Percentiles rank a stretch among this genome's conserved stretches.
Evolutionary conservation across 1,140 invertebrate genomes (phyloP).

Genomic region (Ptiloglossa arizonensis): DNA sequence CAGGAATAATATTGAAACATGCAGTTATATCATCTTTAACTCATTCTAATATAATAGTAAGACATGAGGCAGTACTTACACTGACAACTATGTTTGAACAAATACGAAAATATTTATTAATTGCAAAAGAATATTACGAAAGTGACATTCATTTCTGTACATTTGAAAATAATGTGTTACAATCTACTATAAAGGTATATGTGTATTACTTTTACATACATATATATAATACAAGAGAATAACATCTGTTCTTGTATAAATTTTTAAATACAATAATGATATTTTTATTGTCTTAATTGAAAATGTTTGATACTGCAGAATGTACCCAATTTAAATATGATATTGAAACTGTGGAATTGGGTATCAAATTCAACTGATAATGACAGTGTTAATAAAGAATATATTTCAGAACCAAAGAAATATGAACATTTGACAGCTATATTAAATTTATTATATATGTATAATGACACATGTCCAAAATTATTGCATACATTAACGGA

Average conservation of each 20-base stretch:
- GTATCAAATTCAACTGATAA: slow-evolving; percentile 54
- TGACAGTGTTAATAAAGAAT: slow-evolving; percentile 65
- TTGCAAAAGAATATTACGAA: slow-evolving; percentile 49
- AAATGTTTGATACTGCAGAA: slow-evolving; percentile 72
- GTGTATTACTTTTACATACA: not conserved
- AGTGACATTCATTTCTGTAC: slow-evolving; percentile 43
- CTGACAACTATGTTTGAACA: slow-evolving; percentile 71
- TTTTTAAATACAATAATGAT: not conserved
- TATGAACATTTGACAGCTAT: slow-evolving; percentile 80
- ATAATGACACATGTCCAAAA: slow-evolving; percentile 82
- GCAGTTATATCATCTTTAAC: slow-evolving; percentile 68
- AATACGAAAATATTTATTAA: slow-evolving; percentile 56
- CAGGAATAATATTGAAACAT: slow-evolving; percentile 70
- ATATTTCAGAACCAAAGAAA: slow-evolving; percentile 55
- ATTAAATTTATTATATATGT: slow-evolving; percentile 83
- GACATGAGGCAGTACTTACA: slow-evolving; percentile 70
- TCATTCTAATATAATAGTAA: slow-evolving; percentile 65
- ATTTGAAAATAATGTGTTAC: slow-evolving; percentile 59
- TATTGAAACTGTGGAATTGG: slow-evolving; percentile 81
- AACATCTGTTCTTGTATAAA: not conserved
- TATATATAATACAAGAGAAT: not conserved
- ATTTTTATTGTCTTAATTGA: not conserved
- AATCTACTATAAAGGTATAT: slow-evolving; percentile 70
- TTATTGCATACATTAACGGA: slow-evolving; percentile 77
- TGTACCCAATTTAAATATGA: slow-evolving; percentile 80